Conservation (phyloP, 2,113 vertebrate species). For the Phyllopteryx taeniolatus region DNA sequence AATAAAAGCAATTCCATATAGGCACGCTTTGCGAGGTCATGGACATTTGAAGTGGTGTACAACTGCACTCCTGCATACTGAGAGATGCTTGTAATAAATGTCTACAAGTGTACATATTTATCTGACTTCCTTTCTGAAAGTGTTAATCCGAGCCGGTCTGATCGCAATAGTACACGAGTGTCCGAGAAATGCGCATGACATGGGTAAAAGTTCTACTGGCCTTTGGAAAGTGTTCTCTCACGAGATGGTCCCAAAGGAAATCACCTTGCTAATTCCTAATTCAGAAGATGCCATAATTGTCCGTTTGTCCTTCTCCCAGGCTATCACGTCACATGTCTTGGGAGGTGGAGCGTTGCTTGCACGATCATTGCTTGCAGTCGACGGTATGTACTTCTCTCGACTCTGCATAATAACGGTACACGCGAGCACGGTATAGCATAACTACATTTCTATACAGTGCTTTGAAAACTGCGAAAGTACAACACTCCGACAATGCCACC, state of each 20-base stretch:
- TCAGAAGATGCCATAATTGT: not conserved
- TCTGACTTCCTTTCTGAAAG: not conserved
- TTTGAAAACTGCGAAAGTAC: not conserved
- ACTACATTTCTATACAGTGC: not conserved
- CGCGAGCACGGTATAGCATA: too few relatives aligned
- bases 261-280: not conserved
- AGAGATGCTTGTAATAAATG: not conserved
- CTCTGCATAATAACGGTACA: too few relatives aligned
- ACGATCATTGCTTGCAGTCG: too few relatives aligned
- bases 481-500: constrained; percentile 41
- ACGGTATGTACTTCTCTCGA: too few relatives aligned
- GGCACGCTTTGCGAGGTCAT: not conserved
- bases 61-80: too few relatives aligned
- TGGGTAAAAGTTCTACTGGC: too few relatives aligned
- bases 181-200: too few relatives aligned
- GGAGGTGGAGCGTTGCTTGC: not conserved
- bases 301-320: not conserved
- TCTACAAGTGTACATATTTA: too few relatives aligned
- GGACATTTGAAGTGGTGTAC: not conserved
- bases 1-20: not conserved
- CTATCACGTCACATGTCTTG: not conserved
- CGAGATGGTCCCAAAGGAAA: not conserved
- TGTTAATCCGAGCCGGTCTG: too few relatives aligned
- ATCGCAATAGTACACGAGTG: too few relatives aligned
- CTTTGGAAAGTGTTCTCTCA: not conserved